Base-by-base conservation (phyloP, 1,140 invertebrate species). In the Halesus radiatus region DNA sequence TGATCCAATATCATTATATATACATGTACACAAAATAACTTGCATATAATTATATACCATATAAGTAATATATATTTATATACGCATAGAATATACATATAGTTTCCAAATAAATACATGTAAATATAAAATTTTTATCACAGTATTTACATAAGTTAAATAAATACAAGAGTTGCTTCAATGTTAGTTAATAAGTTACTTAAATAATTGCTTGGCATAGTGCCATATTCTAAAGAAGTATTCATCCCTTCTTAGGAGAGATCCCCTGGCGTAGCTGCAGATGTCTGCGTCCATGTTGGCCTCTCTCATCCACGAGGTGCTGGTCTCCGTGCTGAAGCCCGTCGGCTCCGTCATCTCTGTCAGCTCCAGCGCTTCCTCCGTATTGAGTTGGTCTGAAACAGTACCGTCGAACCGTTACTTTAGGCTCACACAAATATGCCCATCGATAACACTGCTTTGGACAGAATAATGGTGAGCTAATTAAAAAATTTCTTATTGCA, bases 181-280 rank as follows among this genome's bases (percentile, higher is more conserved):
- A 64, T 29, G 10, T 45, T 45, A 78, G n/a, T 73, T 22, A 52
- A 79, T 73, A 79, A 60, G 60, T 64, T 92, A 94, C 88, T 95
- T 92, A 88, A 96, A 96, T 53, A 96, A 90, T 87, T 95, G 93
- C 84, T 94, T 94, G 72, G 95, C 94, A 84, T 96, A 95, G 87
- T 94, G 94, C 95, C 95, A 97, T 88, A 98, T 95, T 80, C 95
- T 92, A 93, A 98, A 98, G 93, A 98, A 98, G 89, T 98, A 98
- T 90, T 98, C 97, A 85, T 97, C 96, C 85, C 94, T 92, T 80
- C 95, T 91, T 10, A 97, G 90, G 18, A 98, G 90, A 72, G 94
- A 94, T 54, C 94, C 94, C 80, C 94, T 92, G 1, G 96, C 94
- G 88, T 98, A 98, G 32, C 95, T 95, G 80, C 94, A 92, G 83